Conservation (phyloP, 2,888 invertebrate species). For the Chrysolina haemoptera region DNA sequence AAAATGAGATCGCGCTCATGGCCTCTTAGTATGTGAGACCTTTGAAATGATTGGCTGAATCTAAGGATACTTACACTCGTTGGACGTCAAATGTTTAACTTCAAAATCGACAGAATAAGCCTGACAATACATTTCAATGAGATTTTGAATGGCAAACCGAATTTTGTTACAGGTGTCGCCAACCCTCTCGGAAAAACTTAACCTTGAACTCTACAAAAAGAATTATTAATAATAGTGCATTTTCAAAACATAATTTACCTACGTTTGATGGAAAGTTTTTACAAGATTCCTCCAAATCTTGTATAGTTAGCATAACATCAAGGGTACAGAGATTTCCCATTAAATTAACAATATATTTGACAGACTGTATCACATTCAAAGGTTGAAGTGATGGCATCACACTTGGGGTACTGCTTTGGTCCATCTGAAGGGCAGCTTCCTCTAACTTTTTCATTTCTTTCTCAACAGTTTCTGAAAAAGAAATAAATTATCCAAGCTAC, state of each 20-base stretch:
- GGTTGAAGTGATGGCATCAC: constrained; percentile 72
- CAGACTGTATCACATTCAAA: constrained; percentile 88
- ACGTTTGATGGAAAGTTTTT: constrained; percentile 58
- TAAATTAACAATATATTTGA: constrained; percentile 92
- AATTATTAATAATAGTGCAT: constrained; percentile 46
- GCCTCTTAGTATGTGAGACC: no score
- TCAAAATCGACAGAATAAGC: constrained; percentile 89
- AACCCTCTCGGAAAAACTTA: constrained; percentile 75
- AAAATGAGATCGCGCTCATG: no score
- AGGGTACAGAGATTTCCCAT: constrained; percentile 92
- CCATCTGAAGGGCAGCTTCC: constrained; percentile 74
- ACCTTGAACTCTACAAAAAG: constrained; percentile 45
- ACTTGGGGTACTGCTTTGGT: constrained; percentile 64
- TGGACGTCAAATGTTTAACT: constrained; percentile 68
- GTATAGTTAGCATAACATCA: constrained; percentile 85
- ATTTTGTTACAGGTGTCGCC: constrained; percentile 79
- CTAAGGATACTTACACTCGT: constrained; percentile 64
- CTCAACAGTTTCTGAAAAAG: constrained; percentile 81
- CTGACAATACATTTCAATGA: constrained; percentile 89
- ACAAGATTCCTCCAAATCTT: constrained; percentile 60
- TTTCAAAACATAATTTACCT: constrained; percentile 39
- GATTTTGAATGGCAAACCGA: constrained; percentile 84
- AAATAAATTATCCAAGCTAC: neutral
- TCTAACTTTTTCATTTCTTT: constrained; percentile 85
- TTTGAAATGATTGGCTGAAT: no score